Evolutionary conservation across 2,888 invertebrate genomes (phyloP).

Genomic region (Thymelicus lineola): DNA sequence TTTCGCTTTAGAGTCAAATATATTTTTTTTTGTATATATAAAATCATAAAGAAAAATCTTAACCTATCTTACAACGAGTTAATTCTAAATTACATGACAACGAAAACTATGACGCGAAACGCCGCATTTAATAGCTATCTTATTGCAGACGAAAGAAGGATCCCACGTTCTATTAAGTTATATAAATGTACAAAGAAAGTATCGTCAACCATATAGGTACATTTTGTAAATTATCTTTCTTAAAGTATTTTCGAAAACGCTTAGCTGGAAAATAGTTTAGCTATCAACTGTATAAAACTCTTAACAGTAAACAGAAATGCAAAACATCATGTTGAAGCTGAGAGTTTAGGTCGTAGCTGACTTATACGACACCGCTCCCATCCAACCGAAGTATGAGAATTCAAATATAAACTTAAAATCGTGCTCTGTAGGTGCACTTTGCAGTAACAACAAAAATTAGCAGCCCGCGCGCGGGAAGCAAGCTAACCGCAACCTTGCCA

Average conservation of each 20-base stretch:
- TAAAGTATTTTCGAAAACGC: conserved; percentile 36
- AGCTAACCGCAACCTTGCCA: too few species aligned
- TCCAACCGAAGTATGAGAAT: too few species aligned
- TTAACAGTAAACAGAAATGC: conserved; percentile 32
- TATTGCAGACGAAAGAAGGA: conserved; percentile 26
- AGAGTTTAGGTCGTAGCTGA: too few species aligned
- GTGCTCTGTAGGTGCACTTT: too few species aligned
- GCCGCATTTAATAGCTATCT: conserved; percentile 16
- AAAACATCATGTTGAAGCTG: conserved; percentile 29
- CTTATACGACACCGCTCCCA: too few species aligned
- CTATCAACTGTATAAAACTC: too few species aligned
- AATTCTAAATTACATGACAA: conserved; percentile 42
- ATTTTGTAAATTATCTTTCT: conserved; percentile 19
- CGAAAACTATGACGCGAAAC: conserved; percentile 41
- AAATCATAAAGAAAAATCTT: conserved; percentile 41
- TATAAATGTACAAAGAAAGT: conserved; percentile 33
- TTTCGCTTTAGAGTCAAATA: conserved; percentile 49
- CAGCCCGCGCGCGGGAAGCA: too few species aligned
- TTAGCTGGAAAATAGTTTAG: conserved; percentile 35
- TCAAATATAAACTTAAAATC: too few species aligned
- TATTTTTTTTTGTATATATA: conserved; percentile 54
- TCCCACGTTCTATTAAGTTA: conserved; percentile 13
- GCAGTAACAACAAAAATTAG: too few species aligned
- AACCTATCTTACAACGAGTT: conserved; percentile 42
- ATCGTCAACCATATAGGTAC: neutral